Base-by-base conservation (phyloP, 2,888 invertebrate species). In the Hetaerina titia region DNA sequence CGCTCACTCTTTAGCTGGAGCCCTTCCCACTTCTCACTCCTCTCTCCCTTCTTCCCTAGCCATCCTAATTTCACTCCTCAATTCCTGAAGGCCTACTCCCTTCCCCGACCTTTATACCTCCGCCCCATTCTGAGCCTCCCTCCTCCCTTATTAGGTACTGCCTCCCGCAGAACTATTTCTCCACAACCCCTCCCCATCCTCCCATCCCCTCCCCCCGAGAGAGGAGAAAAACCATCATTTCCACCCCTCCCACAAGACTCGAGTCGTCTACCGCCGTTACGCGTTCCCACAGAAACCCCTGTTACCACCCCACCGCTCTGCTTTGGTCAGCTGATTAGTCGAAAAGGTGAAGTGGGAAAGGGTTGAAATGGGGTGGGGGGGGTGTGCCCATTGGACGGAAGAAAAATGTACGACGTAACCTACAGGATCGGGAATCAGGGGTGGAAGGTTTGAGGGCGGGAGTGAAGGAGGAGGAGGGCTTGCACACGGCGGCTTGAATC, bases 321-420 rank as follows among this genome's bases (percentile, higher is more conserved):
- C 25, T 17, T 15, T 64, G 90, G 90, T 90, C 90, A 90, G 90
- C 90, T 90, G 90, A 90, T 90, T 90, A 63, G 63, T 19, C 31
- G 63, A 15, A 69, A 69, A 69, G 69, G 69, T 69, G 69, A 17
- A 60, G 60, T 60, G 60, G 69, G n/a, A n/a, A 69, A n/a, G 69
- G 69, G 19, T 69, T 69, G 19, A n/a, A 69, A 69, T 69, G 69
- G 69, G n/a, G n/a, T n/a, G n/a, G n/a, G n/a, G n/a, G n/a, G 9
- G 22, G 69, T 19, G 69, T 69, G 69, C 69, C 45, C 19, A 6
- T 69, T 17, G n/a, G 69, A 69, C 8, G 69, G 69, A n/a, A 69
- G 69, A 69, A 69, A 69, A 69, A 69, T 69, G 69, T 69, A 22
- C n/a, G 22, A n/a, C 69, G 69, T 69, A 69, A 69, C 69, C 69